Base-by-base conservation (phyloP, 30 jellyfish, hydroid and myxozoan genomes). In the Turritopsis rubra region DNA sequence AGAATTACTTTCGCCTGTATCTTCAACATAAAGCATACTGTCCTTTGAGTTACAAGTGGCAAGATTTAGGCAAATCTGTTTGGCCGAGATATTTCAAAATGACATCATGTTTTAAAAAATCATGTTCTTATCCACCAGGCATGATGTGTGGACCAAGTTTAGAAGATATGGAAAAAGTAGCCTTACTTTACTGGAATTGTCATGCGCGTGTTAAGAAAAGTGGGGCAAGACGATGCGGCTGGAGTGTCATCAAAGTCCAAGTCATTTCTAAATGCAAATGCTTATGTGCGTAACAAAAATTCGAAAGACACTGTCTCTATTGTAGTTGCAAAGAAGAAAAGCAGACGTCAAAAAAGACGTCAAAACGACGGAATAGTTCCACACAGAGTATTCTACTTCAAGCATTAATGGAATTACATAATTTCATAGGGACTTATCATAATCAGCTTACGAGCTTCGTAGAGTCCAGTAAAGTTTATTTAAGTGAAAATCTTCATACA, bases 141-240 rank as follows among this genome's bases (percentile, higher is more conserved):
- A 68, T 68, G 77, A 68, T n/a, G 30, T 68, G 77, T 19, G 77
- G 77, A 7, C 77, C 28, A 16, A 1, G 30, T 27, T n/a, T 23
- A 68, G 30, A 68, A n/a, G 77, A 68, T 9, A 68, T 68, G 77
- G 31, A 68, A n/a, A 23, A 23, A 68, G 77, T 68, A 0, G 28
- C 77, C 16, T 68, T 68, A 27, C 30, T 68, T 17, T 68, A 68
- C 0, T 68, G 77, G 77, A 68, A 68, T 19, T 68, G 77, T 19
- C 77, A 68, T 22, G 77, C 77, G 0, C 28, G 77, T n/a, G 77
- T 68, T 19, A 68, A 68, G 30, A 68, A 68, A 68, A 68, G 77
- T 68, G 77, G 77, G 19, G 77, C 77, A 16, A 68, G 31, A 0
- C 77, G 30, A 68, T 68, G 77, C 77, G 77, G 77, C 17, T 68